These are phyloP conservation scores for Odocoileus virginianus DNA, from an alignment of 2,113 vertebrate species.

Conservation along the genomic window DNA sequence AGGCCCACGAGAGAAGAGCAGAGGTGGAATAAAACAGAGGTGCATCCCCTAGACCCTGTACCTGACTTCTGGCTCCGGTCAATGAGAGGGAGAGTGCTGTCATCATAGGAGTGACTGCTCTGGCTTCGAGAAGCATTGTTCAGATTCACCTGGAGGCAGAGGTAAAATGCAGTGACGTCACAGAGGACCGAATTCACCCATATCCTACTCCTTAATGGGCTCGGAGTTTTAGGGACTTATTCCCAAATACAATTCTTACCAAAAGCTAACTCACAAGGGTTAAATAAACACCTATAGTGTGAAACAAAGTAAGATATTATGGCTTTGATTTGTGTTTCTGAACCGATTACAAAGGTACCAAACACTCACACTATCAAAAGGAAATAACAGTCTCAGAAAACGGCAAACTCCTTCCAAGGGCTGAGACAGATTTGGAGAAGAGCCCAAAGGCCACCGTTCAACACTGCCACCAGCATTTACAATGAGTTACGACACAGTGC, in stretches of 20 bases:
- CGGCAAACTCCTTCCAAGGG: neutral
- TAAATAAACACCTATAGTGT: neutral
- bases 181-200: neutral
- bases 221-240: neutral
- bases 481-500: neutral
- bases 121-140: conserved; percentile 83
- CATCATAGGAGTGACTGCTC: conserved; percentile 88
- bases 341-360: neutral
- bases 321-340: neutral
- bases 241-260: neutral
- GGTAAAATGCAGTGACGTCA: neutral
- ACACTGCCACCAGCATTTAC: neutral
- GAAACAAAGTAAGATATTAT: neutral
- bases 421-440: neutral
- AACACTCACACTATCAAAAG: neutral
- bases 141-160: conserved; percentile 83
- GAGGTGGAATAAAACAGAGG: neutral
- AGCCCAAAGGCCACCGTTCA: neutral
- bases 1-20: neutral
- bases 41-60: neutral
- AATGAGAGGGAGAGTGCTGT: conserved; percentile 94
- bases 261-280: neutral
- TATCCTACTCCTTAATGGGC: neutral
- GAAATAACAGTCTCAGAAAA: neutral
- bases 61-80: conserved; percentile 88